Evolutionary conservation across 2,888 invertebrate species (phyloP), one percentile per base, ranked within the genome.

Genomic region (Arrhopalites spinosus): DNA sequence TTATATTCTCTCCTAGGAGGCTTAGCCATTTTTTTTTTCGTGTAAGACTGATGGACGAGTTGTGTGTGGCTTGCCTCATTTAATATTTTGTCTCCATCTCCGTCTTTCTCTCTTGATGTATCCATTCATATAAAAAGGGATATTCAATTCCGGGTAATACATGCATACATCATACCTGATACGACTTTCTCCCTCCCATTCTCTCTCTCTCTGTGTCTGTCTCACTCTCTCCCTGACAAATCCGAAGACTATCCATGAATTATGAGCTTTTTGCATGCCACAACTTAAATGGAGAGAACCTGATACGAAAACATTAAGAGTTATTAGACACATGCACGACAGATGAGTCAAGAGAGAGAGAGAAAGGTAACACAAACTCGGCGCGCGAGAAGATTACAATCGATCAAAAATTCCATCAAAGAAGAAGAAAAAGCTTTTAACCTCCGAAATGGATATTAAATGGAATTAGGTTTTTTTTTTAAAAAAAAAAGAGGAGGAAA

Each of bases 401-500:
- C 73, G 73, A 73, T 73, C 73, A 73, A 73, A 71, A 64, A 73
- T 73, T 73, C 73, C 73, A 64, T 73, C 73, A 73, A 47, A 68
- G 47, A 43, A 67, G n/a, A 68, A 70, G 73, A 73, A 45, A 73
- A 73, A 61, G 63, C 73, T 73, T 73, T 64, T 64, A 73, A 64
- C 64, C 64, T 64, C 43, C 50, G 47, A 73, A 63, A 73, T 73
- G 73, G 73, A 73, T 73, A 73, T 73, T 73, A 73, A 73, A 73
- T 64, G 63, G 63, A 64, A 64, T 73, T 64, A 29, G 64, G 63
- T 45, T 61, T 73, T 63, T 64, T 70, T 70, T n/a, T 27, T 59
- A 36, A 71, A 73, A 71, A 71, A 53, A 53, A 69, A 53, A 30
- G 17, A 43, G 43, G 15, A 20, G 64, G 64, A 64, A 61, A 25